These are phyloP conservation scores for Catamblyrhynchus diadema DNA, from an alignment of 2,797 vertebrate genomes.

Conservation along the genomic window DNA sequence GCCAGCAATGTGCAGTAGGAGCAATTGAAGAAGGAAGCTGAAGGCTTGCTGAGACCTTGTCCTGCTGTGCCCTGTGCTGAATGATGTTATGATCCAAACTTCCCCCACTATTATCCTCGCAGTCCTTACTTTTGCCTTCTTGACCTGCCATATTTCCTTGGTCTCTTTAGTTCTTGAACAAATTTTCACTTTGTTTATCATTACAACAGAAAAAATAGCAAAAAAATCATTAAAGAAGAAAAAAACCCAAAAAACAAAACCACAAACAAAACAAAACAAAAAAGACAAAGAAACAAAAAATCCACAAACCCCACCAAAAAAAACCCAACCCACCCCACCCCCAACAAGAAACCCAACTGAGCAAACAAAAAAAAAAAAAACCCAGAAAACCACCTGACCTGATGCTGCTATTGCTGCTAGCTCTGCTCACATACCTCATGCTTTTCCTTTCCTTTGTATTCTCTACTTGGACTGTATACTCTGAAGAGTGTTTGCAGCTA, in stretches of 20 bases:
- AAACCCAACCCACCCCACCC: too few relatives aligned
- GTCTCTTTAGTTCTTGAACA: background rate
- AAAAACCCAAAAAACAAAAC: background rate
- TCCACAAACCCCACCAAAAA: too few relatives aligned
- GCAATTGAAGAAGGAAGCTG: background rate
- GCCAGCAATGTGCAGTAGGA: background rate
- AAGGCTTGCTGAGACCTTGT: background rate
- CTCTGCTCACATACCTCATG: background rate
- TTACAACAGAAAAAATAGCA: background rate
- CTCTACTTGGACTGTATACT: background rate
- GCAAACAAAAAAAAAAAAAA: background rate
- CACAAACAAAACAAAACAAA: too few relatives aligned
- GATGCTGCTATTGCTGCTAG: background rate
- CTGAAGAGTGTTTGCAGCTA: background rate
- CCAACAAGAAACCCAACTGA: fast-evolving
- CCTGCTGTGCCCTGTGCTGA: background rate
- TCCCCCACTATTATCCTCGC: fast-evolving
- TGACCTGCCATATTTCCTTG: background rate
- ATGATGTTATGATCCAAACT: background rate
- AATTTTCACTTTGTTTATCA: background rate
- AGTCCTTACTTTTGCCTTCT: background rate
- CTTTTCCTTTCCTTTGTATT: background rate
- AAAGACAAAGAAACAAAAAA: background rate
- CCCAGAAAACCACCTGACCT: background rate
- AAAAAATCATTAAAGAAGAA: background rate